Base-by-base conservation (phyloP, 2,113 vertebrate genomes). In the Tragulus kanchil region DNA sequence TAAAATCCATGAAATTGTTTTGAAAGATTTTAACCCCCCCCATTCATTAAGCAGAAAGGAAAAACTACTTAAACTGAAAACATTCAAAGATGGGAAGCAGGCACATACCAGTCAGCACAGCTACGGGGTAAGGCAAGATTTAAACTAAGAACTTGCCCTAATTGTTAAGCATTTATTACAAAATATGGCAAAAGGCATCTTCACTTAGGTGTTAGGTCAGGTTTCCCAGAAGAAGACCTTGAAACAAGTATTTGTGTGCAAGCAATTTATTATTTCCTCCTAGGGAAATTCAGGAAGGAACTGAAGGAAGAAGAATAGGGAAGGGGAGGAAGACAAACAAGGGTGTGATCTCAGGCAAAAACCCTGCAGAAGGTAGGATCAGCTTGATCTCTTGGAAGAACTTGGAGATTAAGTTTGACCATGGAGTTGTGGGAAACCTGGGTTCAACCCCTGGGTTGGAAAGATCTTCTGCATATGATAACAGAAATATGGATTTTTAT, bases 1-100 rank as follows among this genome's bases (percentile, higher is more conserved):
- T 93, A 25, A 92, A 87, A 95, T 83, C 73, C 13, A 12, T 50
- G n/a, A n/a, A n/a, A n/a, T n/a, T 94, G 86, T 94, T 97, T 85
- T 91, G 67, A 86, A 93, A 45, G 73, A 59, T 64, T 59, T 93
- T 65, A 93, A 85, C 83, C 94, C 81, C 71, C 85, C n/a, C n/a
- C n/a, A n/a, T n/a, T n/a, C n/a, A n/a, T 86, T 69, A 50, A 77
- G 81, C 90, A 85, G 59, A 77, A 86, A 67, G 67, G 6, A 48
- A 65, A 52, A 36, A 36, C 36, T 36, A 36, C 36, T 36, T 36
- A 36, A 36, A 36, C 36, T 36, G 36, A 36, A 36, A 36, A 36
- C 36, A 36, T 36, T 36, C 36, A 36, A 36, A 36, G 36, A 36
- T 36, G 36, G 36, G 36, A 36, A 36, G 36, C 36, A 36, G 36